Evolutionary conservation across 2,888 invertebrate species (phyloP).

Genomic region (Elgonia sp.): DNA sequence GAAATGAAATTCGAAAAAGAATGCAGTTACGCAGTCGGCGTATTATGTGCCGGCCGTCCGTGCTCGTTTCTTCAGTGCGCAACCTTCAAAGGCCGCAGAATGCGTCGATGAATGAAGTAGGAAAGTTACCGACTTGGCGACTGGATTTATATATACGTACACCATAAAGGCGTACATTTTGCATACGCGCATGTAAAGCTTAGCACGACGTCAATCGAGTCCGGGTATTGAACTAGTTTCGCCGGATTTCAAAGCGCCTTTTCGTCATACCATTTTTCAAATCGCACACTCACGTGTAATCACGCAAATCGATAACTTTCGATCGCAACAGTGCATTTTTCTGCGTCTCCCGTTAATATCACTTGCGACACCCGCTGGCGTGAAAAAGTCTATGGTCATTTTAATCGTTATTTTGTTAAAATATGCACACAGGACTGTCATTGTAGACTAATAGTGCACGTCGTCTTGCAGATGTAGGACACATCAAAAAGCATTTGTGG

Average conservation of each 20-base stretch:
- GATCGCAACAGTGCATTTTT: conserved; percentile 65
- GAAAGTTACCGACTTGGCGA: conserved; percentile 83
- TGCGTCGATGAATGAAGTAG: conserved; percentile 86
- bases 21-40: conserved; percentile 74
- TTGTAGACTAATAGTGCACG: conserved; percentile 46
- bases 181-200: conserved; percentile 55
- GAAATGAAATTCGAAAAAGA: conserved; percentile 74
- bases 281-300: conserved; percentile 55
- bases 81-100: conserved; percentile 87
- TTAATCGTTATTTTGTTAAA: conserved; percentile 50
- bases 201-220: conserved; percentile 62
- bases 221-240: conserved; percentile 76
- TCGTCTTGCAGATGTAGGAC: conserved; percentile 66
- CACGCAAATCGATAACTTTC: conserved; percentile 74
- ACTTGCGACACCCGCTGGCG: conserved; percentile 45
- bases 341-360: conserved; percentile 50
- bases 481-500: conserved; percentile 61
- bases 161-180: conserved; percentile 60
- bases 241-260: conserved; percentile 60
- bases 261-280: conserved; percentile 66
- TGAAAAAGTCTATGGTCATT: conserved; percentile 24
- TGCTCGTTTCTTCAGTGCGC: conserved; percentile 81
- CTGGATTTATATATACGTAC: conserved; percentile 83
- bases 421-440: conserved; percentile 46
- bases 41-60: conserved; percentile 73